Conservation (phyloP, 2,797 vertebrate species). For the Eospalax fontanierii region DNA sequence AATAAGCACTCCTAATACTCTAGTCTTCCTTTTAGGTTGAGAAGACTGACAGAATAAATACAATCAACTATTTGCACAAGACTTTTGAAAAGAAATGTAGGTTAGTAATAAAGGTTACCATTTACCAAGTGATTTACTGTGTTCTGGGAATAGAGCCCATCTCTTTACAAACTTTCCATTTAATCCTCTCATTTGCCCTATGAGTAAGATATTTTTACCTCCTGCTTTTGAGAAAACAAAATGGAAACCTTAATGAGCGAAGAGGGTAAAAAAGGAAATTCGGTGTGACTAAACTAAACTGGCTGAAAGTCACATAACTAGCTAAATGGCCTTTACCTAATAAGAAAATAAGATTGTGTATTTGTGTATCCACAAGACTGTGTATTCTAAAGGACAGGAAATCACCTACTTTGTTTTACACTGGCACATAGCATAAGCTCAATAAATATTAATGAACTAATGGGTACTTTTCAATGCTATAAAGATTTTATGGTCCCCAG, state of each 20-base stretch:
- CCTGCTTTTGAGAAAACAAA: conserved; percentile 65
- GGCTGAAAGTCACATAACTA: not conserved
- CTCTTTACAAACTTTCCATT: not conserved
- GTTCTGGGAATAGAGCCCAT: not conserved
- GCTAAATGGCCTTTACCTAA: too few relatives aligned
- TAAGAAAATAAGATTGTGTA: not conserved
- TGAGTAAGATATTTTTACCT: conserved; percentile 37
- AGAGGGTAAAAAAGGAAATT: too few relatives aligned
- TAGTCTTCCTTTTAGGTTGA: not conserved
- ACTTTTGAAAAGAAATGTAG: conserved; percentile 49
- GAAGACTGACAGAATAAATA: conserved; percentile 38
- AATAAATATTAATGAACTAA: not conserved
- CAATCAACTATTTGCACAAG: not conserved
- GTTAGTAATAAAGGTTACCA: not conserved
- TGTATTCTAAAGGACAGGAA: not conserved
- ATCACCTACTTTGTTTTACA: not conserved
- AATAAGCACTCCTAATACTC: not conserved
- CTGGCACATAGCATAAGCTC: not conserved
- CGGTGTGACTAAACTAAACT: not conserved
- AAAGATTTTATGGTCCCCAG: not conserved
- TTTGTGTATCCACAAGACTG: not conserved
- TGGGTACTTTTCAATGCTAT: not conserved
- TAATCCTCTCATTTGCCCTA: not conserved
- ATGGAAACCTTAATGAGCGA: not conserved
- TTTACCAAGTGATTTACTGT: conserved; percentile 19